Base-by-base conservation (phyloP, 1,140 invertebrate genomes). In the Armadillidium nasatum region DNA sequence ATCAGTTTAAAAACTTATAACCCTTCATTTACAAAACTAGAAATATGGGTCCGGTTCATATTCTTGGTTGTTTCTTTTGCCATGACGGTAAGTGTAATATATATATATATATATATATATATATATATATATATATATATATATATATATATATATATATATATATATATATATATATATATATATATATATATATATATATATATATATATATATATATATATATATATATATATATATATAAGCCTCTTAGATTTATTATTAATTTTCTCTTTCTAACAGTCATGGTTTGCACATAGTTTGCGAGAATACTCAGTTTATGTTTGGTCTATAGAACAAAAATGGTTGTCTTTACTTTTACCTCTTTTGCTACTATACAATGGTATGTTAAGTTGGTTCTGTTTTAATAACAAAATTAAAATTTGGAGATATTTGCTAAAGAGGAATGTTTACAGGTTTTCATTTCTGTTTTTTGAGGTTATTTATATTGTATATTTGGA, bases 251-350 rank as follows among this genome's bases (percentile, higher is more conserved):
- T 33, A 69, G 44, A 46, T 70, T 73, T 77, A 33, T n/a, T n/a
- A 43, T 68, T 71, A 75, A 19, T 22, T 74, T 81, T 76, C 44
- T 67, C 76, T 76, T 80, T 75, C 60, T 84, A 84, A 75, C 85
- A 98, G 95, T 95, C 92, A 84, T 94, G 94, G 91, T 97, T 95
- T 86, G 91, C 91, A 7, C 92, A 96, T 85, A 90, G 90, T 0
- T 86, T 99, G 73, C 88, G 94, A 82, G 95, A 92, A 84, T 98
- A 94, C 87, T 89, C 91, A 0, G 87, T 95, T 4, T 89, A 91
- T 81, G 95, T 97, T 85, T 99, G 96, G 96, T 96, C 96, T 6
- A 96, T 97, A 81, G 96, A 99, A 86, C 96, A 99, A 83, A 96
- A 94, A 85, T 98, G 96, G 96, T 90, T 97, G 82, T 93, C 93